Conservation (phyloP, 2,797 vertebrate species). For the Setipinna tenuifilis region DNA sequence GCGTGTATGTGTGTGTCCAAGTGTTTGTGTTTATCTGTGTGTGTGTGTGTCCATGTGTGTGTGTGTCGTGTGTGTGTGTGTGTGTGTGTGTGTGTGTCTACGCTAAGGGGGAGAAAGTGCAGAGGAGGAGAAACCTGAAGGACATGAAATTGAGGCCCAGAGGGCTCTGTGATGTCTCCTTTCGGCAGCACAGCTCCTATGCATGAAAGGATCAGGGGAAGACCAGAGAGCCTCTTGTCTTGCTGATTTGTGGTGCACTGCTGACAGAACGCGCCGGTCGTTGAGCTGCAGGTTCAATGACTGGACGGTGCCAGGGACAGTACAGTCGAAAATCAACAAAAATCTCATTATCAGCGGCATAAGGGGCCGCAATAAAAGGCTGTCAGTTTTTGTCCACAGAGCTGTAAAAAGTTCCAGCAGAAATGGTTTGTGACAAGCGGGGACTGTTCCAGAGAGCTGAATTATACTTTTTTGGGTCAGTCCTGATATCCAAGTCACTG, state of each 20-base stretch:
- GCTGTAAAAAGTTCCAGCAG: not conserved
- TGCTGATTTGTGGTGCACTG: not conserved
- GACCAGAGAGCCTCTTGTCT: not conserved
- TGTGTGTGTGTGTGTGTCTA: not conserved
- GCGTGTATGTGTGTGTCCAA: not conserved
- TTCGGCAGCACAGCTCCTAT: not conserved
- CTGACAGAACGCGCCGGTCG: not conserved
- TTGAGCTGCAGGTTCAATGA: not conserved
- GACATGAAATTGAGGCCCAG: not conserved
- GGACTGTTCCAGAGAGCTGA: not conserved
- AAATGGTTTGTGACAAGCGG: not conserved
- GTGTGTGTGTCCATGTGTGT: not conserved
- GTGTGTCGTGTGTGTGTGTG: not conserved
- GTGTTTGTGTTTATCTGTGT: not conserved
- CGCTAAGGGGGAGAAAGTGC: not conserved
- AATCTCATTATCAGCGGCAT: conserved; percentile 11
- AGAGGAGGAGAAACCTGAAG: not conserved
- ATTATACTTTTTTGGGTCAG: not conserved
- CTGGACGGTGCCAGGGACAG: conserved; percentile 44
- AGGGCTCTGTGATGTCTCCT: conserved; percentile 5
- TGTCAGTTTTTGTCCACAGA: not conserved
- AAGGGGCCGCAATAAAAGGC: not conserved
- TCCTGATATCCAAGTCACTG: conserved; percentile 5
- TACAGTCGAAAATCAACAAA: conserved; percentile 13
- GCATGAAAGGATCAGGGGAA: not conserved